Conservation (phyloP, 2,797 vertebrate species). For the Atherinosoma microstoma region DNA sequence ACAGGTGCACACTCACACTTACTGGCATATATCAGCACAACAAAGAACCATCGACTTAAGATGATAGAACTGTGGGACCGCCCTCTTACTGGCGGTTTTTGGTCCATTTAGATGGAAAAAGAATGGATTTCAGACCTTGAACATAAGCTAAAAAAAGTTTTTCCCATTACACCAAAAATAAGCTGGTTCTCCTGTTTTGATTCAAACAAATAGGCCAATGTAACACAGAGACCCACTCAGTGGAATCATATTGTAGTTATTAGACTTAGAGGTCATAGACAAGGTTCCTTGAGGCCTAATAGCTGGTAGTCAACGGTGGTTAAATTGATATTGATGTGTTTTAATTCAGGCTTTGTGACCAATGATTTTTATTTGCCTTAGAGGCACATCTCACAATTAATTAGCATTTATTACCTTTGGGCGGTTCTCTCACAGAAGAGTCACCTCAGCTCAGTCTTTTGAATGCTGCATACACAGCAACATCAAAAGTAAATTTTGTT, state of each 20-base stretch:
- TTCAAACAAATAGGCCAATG: slow-evolving; percentile 19
- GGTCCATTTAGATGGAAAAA: slow-evolving; percentile 39
- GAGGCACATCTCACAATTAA: slow-evolving; percentile 63
- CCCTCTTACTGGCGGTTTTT: slow-evolving; percentile 20
- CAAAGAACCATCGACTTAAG: slow-evolving; percentile 10
- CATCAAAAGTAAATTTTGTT: slow-evolving; percentile 35
- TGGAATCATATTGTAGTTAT: slow-evolving; percentile 10
- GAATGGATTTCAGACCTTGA: slow-evolving; percentile 26
- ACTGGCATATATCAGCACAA: slow-evolving; percentile 16
- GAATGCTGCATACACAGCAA: slow-evolving; percentile 40
- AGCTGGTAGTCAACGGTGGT: slow-evolving; percentile 23
- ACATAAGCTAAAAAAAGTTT: slow-evolving; percentile 16
- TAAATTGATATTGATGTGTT: slow-evolving; percentile 53
- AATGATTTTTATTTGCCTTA: slow-evolving; percentile 65
- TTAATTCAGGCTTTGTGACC: slow-evolving; percentile 62
- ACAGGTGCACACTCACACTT: slow-evolving; percentile 54
- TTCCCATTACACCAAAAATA: slow-evolving; percentile 2
- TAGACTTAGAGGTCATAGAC: slow-evolving; percentile 7
- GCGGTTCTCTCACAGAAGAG: slow-evolving; percentile 43
- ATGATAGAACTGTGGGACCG: slow-evolving; percentile 23
- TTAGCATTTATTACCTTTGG: slow-evolving; percentile 69
- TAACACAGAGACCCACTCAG: slow-evolving; percentile 17
- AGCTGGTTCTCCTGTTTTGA: slow-evolving; percentile 18
- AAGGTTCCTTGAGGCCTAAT: slow-evolving; percentile 17
- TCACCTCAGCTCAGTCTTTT: slow-evolving; percentile 38